These are phyloP conservation scores for Triplophysa tibetana DNA, from an alignment of 2,113 vertebrate species.

Conservation along the genomic window DNA sequence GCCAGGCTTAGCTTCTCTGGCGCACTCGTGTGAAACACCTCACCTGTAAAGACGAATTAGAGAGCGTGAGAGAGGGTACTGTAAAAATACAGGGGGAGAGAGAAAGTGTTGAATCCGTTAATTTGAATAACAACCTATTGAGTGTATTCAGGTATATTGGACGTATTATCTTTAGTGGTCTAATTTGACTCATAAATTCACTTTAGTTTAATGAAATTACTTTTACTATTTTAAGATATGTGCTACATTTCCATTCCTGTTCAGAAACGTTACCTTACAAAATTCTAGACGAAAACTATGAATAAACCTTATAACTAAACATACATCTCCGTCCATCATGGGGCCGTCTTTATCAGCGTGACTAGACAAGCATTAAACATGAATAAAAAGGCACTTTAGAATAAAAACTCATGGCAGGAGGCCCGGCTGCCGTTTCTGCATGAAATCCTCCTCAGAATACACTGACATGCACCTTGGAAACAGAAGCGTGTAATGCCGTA, in stretches of 20 bases:
- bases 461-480: slow-evolving; percentile 21
- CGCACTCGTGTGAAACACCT: slow-evolving; percentile 81
- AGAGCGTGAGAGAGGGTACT: background rate
- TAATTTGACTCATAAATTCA: background rate
- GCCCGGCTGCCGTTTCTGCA: slow-evolving; percentile 1
- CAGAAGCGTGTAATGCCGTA: slow-evolving; percentile 30
- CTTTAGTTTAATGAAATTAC: too few species aligned
- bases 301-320: background rate
- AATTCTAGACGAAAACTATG: slow-evolving; percentile 5
- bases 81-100: background rate
- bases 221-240: too few species aligned
- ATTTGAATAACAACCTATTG: background rate
- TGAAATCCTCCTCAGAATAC: slow-evolving; percentile 8
- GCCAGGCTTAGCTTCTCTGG: slow-evolving; percentile 80
- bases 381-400: background rate
- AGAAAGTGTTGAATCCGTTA: background rate
- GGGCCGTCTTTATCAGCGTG: background rate
- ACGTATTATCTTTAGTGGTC: background rate
- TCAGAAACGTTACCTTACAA: background rate
- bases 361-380: background rate
- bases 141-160: background rate
- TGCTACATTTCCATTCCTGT: background rate
- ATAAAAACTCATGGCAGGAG: background rate
- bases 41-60: slow-evolving; percentile 72
- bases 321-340: background rate